Evolutionary conservation across 2,797 vertebrate species (phyloP).

Genomic region (Sphenodon punctatus): DNA sequence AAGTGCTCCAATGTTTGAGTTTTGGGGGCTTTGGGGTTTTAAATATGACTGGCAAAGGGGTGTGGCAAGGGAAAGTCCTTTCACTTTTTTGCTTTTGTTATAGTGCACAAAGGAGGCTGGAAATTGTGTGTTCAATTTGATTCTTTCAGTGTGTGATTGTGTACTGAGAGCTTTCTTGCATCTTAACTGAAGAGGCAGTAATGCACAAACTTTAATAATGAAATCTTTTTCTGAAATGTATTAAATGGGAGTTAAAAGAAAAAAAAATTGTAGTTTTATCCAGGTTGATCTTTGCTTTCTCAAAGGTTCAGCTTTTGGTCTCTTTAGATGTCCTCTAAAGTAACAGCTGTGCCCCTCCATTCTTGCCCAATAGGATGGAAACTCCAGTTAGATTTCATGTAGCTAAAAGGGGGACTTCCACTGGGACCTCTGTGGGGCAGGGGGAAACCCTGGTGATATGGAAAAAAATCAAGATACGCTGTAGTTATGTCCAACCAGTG

Average conservation of each 20-base stretch:
- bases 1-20: neutral
- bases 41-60: neutral
- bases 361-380: too few relatives aligned
- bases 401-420: too few relatives aligned
- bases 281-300: conserved; percentile 42
- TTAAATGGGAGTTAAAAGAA: conserved; percentile 32
- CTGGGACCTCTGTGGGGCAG: too few relatives aligned
- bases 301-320: conserved; percentile 43
- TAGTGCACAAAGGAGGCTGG: neutral
- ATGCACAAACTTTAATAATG: conserved; percentile 32
- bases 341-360: too few relatives aligned
- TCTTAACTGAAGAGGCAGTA: neutral
- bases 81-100: too few relatives aligned
- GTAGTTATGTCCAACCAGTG: too few relatives aligned
- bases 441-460: too few relatives aligned
- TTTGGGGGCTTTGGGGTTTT: neutral
- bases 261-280: neutral
- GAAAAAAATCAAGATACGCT: too few relatives aligned
- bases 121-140: too few relatives aligned
- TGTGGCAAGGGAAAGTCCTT: neutral
- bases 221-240: conserved; percentile 8
- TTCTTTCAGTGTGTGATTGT: too few relatives aligned
- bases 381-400: too few relatives aligned
- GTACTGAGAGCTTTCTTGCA: conserved; percentile 12
- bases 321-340: too few relatives aligned